Base-by-base conservation (phyloP, 2,797 vertebrate genomes). In the Parauchenoglanis ngamensis region DNA sequence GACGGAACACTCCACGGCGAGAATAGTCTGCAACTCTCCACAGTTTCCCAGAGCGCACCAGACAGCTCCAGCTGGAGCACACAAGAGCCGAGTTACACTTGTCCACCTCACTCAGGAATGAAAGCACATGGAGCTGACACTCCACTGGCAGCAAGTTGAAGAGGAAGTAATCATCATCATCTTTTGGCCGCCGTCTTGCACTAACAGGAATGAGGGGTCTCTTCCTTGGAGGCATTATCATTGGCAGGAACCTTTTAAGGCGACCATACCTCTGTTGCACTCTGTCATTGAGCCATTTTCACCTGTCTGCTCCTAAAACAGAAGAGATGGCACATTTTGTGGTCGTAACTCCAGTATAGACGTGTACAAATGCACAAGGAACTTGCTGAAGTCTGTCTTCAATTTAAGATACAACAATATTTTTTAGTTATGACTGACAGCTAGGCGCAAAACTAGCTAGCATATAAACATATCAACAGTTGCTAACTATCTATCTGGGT, bases 1-100 rank as follows among this genome's bases (percentile, higher is more conserved):
- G 91, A 7, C 96, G 94, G 82, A 96, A 95, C 3, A 94, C 95
- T 0, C 96, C 95, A 0, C 96, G 95, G 0, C 96, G 94, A 80
- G 95, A 96, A 77, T 95, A 97, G 92, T 97, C 96, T 0, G 96
- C 96, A 12, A 96, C 95, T 46, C 96, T 92, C 96, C 96, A 97
- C 70, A 97, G 94, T 89, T 95, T 96, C 88, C 96, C 95, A 0
- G 96, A 96, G 63, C 96, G 96, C 73, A 97, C 89, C 0, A 97
- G 94, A 84, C 94, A 93, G 88, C 96, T 96, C 96, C 96, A 97
- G 91, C 94, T 95, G 0, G 90, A 84, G 85, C 96, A 97, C 4
- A 97, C 96, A 85, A 96, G 86, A 0, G 96, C 96, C 0, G 95
- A 96, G 88, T 90, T 95, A 73, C 96, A 97, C 87, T 97, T 97